These are phyloP conservation scores for Leptodactylus fuscus DNA, from an alignment of 2,113 vertebrate species.

Conservation along the genomic window DNA sequence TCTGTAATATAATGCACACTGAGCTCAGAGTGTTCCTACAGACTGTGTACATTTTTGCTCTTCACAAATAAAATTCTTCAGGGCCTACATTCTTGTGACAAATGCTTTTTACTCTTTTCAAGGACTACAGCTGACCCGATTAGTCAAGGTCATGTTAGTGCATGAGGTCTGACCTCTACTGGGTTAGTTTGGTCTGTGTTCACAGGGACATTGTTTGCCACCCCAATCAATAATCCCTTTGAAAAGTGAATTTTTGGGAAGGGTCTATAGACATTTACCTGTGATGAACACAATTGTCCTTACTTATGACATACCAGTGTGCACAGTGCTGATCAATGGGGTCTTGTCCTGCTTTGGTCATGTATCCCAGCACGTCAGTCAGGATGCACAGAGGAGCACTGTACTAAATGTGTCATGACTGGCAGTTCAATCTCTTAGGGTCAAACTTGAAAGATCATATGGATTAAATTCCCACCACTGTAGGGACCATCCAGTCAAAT, in stretches of 20 bases:
- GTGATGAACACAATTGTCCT: neutral
- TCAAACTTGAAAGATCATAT: neutral
- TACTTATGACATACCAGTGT: neutral
- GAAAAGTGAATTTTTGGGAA: neutral
- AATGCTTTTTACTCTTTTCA: neutral
- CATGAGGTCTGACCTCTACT: neutral
- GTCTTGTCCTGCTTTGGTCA: neutral
- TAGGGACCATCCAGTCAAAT: neutral
- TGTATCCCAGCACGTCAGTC: neutral
- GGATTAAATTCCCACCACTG: neutral
- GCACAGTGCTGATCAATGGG: neutral
- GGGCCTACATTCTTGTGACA: neutral
- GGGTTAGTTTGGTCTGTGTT: neutral
- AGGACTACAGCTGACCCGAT: neutral
- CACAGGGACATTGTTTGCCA: neutral
- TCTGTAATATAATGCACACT: too few relatives aligned
- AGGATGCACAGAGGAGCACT: neutral
- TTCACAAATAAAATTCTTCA: neutral
- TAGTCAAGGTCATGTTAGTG: neutral
- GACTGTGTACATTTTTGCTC: neutral
- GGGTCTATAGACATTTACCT: neutral
- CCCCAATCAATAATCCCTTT: neutral
- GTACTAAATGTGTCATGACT: neutral
- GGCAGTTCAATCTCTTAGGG: neutral
- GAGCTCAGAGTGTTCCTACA: neutral